These are phyloP conservation scores for Tetraodon nigroviridis DNA, from an alignment of 2,113 vertebrate species.

Conservation along the genomic window DNA sequence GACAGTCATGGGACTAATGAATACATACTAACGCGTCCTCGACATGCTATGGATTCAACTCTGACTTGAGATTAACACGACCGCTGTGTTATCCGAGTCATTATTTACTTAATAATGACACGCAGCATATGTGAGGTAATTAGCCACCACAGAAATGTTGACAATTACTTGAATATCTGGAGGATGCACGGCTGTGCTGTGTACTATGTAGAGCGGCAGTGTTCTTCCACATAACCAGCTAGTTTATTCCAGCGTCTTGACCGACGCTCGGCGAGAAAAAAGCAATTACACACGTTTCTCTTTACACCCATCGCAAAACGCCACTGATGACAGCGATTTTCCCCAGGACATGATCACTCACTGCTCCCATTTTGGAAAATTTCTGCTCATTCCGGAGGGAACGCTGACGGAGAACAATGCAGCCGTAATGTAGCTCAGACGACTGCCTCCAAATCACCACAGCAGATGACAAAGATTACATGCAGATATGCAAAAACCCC, in stretches of 20 bases:
- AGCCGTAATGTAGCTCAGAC: slow-evolving; percentile 15
- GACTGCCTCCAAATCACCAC: neutral
- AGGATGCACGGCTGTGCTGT: no score
- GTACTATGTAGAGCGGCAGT: neutral
- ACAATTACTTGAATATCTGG: neutral
- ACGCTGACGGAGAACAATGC: slow-evolving; percentile 21
- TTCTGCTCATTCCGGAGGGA: slow-evolving; percentile 7
- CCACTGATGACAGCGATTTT: slow-evolving; percentile 40
- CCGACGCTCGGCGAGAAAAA: slow-evolving; percentile 1
- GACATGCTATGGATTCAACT: neutral
- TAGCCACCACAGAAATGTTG: neutral
- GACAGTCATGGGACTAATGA: neutral
- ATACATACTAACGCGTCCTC: neutral
- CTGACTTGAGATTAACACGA: neutral
- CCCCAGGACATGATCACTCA: slow-evolving; percentile 33
- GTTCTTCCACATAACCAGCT: neutral
- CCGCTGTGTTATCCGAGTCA: slow-evolving; percentile 1
- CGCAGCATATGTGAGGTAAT: no score
- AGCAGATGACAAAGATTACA: neutral
- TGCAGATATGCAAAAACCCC: no score
- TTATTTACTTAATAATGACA: neutral
- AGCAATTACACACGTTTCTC: slow-evolving; percentile 27
- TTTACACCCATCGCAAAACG: slow-evolving; percentile 3
- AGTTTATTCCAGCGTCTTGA: slow-evolving; percentile 8
- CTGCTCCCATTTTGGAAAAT: slow-evolving; percentile 22